Evolutionary conservation across 2,113 vertebrate genomes (phyloP).

Genomic region (Colius striatus): DNA sequence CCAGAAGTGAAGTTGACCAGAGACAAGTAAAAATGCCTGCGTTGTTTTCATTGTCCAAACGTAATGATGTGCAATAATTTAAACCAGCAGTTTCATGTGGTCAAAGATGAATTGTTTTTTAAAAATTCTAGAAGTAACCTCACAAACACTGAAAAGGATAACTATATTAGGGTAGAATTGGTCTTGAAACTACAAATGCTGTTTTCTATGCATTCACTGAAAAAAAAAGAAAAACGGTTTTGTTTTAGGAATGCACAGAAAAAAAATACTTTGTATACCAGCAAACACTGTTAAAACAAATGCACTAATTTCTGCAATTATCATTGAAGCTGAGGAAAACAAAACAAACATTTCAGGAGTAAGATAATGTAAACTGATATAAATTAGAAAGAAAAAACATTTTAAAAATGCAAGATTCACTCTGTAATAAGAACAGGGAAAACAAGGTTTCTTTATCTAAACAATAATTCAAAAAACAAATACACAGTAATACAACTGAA

Average conservation of each 20-base stretch:
- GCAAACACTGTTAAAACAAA: neutral
- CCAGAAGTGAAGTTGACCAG: conserved; percentile 59
- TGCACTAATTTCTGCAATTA: neutral
- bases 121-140: neutral
- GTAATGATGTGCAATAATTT: conserved; percentile 58
- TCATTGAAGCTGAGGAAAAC: neutral
- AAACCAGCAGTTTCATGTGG: conserved; percentile 57
- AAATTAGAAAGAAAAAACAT: neutral
- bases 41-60: conserved; percentile 59
- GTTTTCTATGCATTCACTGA: neutral
- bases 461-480: neutral
- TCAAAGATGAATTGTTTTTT: conserved; percentile 44
- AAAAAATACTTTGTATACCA: neutral
- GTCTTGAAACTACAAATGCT: neutral
- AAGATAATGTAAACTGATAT: neutral
- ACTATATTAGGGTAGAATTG: neutral
- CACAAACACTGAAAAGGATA: neutral
- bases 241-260: neutral
- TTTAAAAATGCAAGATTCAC: neutral
- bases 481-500: neutral
- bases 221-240: neutral
- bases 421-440: neutral
- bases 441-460: neutral
- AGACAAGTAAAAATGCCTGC: conserved; percentile 56
- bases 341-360: neutral